Conservation (phyloP, 2,797 vertebrate species). For the Sarcoramphus papa region DNA sequence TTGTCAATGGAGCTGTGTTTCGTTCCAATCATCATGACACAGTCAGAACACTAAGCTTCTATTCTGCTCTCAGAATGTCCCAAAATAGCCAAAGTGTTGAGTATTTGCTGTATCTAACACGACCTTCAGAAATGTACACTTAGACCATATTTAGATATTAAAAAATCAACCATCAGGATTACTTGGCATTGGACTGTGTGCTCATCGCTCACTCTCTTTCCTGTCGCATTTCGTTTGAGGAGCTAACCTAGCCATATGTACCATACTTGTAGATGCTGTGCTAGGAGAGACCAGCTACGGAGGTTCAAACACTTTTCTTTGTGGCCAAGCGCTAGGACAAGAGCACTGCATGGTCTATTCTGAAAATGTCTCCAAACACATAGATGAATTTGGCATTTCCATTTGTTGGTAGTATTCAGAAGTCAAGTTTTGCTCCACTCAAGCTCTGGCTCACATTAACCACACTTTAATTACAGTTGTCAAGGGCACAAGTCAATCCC, state of each 20-base stretch:
- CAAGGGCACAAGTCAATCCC: neutral
- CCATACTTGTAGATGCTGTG: neutral
- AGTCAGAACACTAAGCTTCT: neutral
- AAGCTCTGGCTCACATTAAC: neutral
- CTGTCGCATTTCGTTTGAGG: neutral
- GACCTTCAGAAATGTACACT: neutral
- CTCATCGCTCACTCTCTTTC: neutral
- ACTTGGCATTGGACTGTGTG: neutral
- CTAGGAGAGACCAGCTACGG: neutral
- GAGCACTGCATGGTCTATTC: neutral
- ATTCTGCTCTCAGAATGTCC: neutral
- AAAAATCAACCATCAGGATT: neutral
- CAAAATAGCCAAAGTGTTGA: neutral
- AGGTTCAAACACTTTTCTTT: neutral
- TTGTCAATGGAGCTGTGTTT: neutral
- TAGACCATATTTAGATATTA: neutral
- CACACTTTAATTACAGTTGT: neutral
- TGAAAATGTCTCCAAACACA: neutral
- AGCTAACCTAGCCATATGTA: neutral
- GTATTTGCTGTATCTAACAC: neutral
- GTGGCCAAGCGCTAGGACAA: neutral
- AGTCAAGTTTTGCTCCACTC: neutral
- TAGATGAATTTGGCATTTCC: neutral
- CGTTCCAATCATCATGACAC: fast-evolving
- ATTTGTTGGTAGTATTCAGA: neutral